phyloP scores from a whole-genome alignment of 2,888 invertebrate species.

The Conus canariensis region DNA sequence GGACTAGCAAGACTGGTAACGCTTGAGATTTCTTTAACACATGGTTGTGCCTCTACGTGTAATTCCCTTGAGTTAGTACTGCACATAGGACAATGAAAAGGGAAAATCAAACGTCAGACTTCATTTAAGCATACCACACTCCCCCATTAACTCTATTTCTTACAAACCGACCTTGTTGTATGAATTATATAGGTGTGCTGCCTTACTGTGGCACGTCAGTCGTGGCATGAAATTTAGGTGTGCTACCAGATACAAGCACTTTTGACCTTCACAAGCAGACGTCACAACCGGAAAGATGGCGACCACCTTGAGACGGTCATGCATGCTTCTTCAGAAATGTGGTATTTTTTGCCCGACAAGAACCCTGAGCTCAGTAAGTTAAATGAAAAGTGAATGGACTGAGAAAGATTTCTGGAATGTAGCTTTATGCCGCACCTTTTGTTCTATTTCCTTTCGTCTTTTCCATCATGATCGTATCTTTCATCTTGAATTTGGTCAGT shows the following conservation, averaged over 20 bases:
- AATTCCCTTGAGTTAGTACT: too few relatives aligned
- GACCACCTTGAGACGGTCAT: slow-evolving; percentile 42
- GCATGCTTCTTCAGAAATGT: slow-evolving; percentile 1
- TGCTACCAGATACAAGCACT: too few relatives aligned
- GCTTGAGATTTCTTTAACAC: too few relatives aligned
- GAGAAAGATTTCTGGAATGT: neutral
- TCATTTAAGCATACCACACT: neutral
- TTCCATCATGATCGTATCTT: too few relatives aligned
- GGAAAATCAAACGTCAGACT: neutral
- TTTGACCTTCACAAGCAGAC: neutral
- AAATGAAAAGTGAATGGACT: neutral
- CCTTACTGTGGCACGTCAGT: neutral
- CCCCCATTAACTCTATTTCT: neutral
- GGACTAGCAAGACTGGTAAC: too few relatives aligned
- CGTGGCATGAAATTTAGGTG: neutral
- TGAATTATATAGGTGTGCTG: neutral
- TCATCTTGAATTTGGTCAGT: too few relatives aligned
- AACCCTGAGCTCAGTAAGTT: slow-evolving; percentile 12
- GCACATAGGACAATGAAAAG: too few relatives aligned
- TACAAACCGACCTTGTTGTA: too few relatives aligned
- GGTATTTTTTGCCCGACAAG: neutral
- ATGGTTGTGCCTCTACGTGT: too few relatives aligned
- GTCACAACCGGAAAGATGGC: slow-evolving; percentile 44
- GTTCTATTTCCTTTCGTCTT: too few relatives aligned
- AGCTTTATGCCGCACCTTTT: neutral